phyloP scores from a whole-genome alignment of 2,113 vertebrate genomes.

The Neotoma lepida region DNA sequence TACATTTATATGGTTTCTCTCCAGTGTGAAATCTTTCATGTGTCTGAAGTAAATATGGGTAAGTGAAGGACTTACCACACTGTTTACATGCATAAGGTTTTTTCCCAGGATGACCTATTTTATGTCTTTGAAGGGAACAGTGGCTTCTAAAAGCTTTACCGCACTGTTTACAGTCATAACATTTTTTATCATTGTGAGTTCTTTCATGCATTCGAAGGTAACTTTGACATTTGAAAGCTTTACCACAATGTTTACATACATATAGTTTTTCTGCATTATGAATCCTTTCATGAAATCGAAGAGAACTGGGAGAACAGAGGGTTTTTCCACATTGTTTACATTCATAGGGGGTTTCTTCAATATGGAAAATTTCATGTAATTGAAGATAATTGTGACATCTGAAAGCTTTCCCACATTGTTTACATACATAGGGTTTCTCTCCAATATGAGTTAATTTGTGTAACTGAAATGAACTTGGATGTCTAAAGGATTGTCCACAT shows the following conservation, averaged over 20 bases:
- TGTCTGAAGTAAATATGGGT: not conserved
- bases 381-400: not conserved
- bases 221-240: not conserved
- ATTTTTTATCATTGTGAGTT: not conserved
- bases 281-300: not conserved
- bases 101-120: not conserved
- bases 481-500: conserved; percentile 41
- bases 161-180: not conserved
- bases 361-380: not conserved
- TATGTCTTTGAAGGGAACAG: not conserved
- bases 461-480: not conserved
- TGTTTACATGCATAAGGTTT: not conserved
- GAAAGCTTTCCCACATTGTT: not conserved
- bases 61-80: not conserved
- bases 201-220: not conserved
- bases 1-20: not conserved
- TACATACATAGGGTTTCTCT: not conserved
- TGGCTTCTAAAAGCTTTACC: conserved; percentile 4
- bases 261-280: not conserved
- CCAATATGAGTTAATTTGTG: not conserved
- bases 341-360: not conserved
- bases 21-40: not conserved
- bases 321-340: conserved; percentile 10
- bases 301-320: not conserved
- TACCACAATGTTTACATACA: not conserved